Conservation (phyloP, 2,113 vertebrate species). For the Bungarus multicinctus region DNA sequence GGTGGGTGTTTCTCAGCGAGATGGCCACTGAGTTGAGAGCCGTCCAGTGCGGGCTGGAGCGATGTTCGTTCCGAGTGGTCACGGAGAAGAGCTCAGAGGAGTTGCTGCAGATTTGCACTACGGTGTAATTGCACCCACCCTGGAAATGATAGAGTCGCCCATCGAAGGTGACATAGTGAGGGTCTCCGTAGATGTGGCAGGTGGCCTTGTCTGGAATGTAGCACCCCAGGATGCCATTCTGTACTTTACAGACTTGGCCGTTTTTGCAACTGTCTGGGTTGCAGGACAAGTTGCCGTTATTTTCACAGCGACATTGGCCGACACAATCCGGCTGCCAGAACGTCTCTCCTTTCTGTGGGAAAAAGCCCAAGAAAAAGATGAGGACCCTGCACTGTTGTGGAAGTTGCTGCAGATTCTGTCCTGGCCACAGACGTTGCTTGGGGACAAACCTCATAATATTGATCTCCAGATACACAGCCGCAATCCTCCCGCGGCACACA, state of each 20-base stretch:
- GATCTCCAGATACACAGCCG: constrained; percentile 63
- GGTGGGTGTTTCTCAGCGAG: constrained; percentile 60
- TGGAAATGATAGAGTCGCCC: constrained; percentile 77
- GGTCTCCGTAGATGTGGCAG: constrained; percentile 83
- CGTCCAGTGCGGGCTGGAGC: constrained; percentile 63
- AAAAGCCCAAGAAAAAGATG: not conserved
- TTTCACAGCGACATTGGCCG: constrained; percentile 71
- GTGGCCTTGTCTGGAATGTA: constrained; percentile 64
- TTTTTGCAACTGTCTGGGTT: constrained; percentile 56
- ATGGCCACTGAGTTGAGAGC: constrained; percentile 76
- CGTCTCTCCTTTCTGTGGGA: constrained; percentile 67
- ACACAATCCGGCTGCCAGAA: constrained; percentile 68
- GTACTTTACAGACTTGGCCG: constrained; percentile 73
- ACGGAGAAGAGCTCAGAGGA: constrained; percentile 70
- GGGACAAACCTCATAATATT: constrained; percentile 61
- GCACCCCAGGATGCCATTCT: constrained; percentile 70
- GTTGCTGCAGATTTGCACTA: constrained; percentile 71
- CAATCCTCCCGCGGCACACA: constrained; percentile 61
- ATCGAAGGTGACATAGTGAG: constrained; percentile 86
- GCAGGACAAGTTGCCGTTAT: constrained; percentile 62
- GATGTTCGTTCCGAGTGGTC: constrained; percentile 73
- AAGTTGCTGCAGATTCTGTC: not conserved
- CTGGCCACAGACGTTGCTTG: rapidly evolving
- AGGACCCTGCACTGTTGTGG: constrained; percentile 38
- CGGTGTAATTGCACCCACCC: constrained; percentile 83